phyloP scores from a whole-genome alignment of 2,797 vertebrate species.

The Urosaurus nigricauda region DNA sequence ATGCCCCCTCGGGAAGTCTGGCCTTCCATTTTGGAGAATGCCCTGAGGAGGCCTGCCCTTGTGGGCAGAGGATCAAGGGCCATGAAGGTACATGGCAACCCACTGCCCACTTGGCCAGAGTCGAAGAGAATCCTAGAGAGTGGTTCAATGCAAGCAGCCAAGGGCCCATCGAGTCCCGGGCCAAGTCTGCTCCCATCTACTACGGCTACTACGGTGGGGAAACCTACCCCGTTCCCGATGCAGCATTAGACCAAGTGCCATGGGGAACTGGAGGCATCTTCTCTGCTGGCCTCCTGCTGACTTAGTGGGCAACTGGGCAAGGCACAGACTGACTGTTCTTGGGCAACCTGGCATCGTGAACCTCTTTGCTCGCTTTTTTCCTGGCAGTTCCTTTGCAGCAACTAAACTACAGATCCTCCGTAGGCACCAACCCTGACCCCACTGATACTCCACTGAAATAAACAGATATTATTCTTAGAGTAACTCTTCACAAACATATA shows the following conservation, averaged over 20 bases:
- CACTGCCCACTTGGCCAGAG: no score
- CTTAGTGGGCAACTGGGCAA: background rate
- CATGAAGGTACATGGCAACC: no score
- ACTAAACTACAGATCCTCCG: slow-evolving; percentile 26
- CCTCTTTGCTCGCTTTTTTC: background rate
- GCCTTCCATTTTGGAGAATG: no score
- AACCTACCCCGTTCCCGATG: no score
- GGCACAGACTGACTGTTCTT: background rate
- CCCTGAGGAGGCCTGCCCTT: no score
- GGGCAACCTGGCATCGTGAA: accelerated
- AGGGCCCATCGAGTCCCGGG: background rate
- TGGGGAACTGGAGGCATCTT: no score
- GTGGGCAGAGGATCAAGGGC: no score
- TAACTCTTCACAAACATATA: background rate
- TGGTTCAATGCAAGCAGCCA: background rate
- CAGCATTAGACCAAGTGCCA: no score
- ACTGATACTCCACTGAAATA: slow-evolving; percentile 26
- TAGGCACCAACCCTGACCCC: slow-evolving; percentile 43
- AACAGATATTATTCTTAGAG: background rate
- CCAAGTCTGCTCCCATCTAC: no score
- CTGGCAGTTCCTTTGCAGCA: slow-evolving; percentile 28
- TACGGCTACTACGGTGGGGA: no score
- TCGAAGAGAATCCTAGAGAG: no score
- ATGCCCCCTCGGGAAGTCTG: no score
- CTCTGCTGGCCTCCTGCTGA: slow-evolving; percentile 23